A percentile compares a stretch with the other conserved stretches of the same genome.
Evolutionary conservation across 2,888 invertebrate genomes (phyloP).

Genomic region (Rotaria macrura): DNA sequence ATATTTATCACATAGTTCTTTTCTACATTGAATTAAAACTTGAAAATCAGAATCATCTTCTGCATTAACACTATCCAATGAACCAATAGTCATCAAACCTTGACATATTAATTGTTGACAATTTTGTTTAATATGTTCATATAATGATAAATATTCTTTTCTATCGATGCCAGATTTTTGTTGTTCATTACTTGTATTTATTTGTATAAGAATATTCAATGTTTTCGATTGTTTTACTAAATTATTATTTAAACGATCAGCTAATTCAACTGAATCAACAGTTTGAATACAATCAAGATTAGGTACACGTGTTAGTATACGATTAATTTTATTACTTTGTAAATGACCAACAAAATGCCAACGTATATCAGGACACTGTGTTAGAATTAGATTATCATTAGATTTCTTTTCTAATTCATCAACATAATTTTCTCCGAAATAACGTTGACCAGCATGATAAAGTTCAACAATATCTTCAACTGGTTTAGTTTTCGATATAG

Average conservation of each 20-base stretch:
- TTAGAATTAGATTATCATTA: conserved; percentile 36
- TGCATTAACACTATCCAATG: conserved; percentile 43
- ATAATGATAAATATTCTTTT: conserved; percentile 60
- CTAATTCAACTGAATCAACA: conserved; percentile 71
- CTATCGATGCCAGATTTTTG: conserved; percentile 69
- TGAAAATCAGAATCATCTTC: conserved; percentile 80
- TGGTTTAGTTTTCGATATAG: conserved; percentile 87
- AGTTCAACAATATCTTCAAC: conserved; percentile 65
- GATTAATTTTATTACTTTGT: conserved; percentile 69
- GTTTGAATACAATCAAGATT: conserved; percentile 77
- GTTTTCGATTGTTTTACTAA: conserved; percentile 36
- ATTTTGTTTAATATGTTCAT: conserved; percentile 63
- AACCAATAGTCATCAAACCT: conserved; percentile 94
- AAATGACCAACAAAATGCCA: conserved; percentile 97
- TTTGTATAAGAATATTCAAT: conserved; percentile 76
- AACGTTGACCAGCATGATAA: conserved; percentile 73
- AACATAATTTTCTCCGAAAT: conserved; percentile 90
- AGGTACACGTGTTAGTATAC: conserved; percentile 51
- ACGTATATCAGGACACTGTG: conserved; percentile 33
- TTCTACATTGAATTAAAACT: conserved; percentile 40
- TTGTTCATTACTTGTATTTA: conserved; percentile 75
- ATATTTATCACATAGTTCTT: conserved; percentile 16
- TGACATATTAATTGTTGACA: conserved; percentile 65
- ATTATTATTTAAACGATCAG: conserved; percentile 57
- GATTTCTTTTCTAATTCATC: conserved; percentile 64